Evolutionary conservation across 35 echinoderm and acorn worm genomes (phyloP), one percentile per base, ranked within the genome.

Genomic region (Apostichopus parvimensis): DNA sequence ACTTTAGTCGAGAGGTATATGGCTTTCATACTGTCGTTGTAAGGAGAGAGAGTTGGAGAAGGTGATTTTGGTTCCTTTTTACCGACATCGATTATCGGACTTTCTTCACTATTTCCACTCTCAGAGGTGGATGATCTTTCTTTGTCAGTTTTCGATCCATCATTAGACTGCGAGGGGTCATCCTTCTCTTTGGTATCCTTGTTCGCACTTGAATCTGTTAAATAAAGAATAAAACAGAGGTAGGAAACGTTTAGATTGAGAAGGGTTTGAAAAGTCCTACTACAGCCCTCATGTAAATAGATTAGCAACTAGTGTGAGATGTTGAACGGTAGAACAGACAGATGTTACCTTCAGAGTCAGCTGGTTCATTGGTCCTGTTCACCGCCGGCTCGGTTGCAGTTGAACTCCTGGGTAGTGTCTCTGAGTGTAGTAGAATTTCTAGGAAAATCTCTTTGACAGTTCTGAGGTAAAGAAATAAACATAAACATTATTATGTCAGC

Each of bases 11-110:
- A 57, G 20, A 84, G 81, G 54, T 84, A 84, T 9, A 57, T 84
- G 15, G 81, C 81, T 59, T 84, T 84, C 53, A 52, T 84, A 17
- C 81, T 84, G 81, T 84, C 81, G 58, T 58, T 84, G 9, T 84
- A 84, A 12, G 81, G 81, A 18, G 81, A 84, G 57, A n/a, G 56
- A 58, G 55, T 23, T 14, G 81, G 81, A 53, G 78, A 34, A 0
- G 78, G 54, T n/a, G 7, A 54, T 14, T 18, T 18, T 2, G 14
- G 14, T 20, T 22, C 21, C 13, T 4, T 59, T 84, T 58, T 57
- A 52, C 57, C 28, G 14, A 7, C 21, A 75, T n/a, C 17, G 2
- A 18, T 75, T 75, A 18, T 4, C 71, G 17, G 71, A 75, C 71
- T 75, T 20, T 75, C 71, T 4, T 6, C 21, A 18, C 21, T 75